A percentile compares a stretch with the other conserved stretches of the same genome.
Evolutionary conservation across 2,113 vertebrate genomes (phyloP).

Genomic region (Bombycilla garrulus): DNA sequence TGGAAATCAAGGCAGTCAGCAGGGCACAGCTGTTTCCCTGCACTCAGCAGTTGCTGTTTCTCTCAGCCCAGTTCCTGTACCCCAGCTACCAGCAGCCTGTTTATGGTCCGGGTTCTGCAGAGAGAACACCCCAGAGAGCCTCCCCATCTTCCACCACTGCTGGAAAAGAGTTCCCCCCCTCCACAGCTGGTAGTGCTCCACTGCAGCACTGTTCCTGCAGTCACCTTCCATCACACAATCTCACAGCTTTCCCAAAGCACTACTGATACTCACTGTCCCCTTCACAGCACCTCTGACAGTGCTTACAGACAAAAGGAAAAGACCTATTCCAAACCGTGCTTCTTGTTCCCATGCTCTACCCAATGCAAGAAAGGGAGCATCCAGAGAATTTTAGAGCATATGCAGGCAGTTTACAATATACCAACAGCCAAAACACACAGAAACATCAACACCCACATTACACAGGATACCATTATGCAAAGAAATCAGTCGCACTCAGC

Average conservation of each 20-base stretch:
- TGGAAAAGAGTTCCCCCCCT: background rate
- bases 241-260: background rate
- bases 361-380: background rate
- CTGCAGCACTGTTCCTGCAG: background rate
- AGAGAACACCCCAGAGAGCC: background rate
- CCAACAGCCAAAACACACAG: background rate
- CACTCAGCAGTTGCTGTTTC: background rate
- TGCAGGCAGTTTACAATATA: background rate
- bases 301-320: background rate
- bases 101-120: background rate
- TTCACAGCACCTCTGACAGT: background rate
- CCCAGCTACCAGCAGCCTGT: background rate
- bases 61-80: background rate
- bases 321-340: background rate
- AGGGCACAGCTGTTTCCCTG: background rate
- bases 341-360: background rate
- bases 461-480: background rate
- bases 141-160: background rate
- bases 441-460: background rate
- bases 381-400: background rate
- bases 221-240: background rate
- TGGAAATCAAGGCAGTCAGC: background rate
- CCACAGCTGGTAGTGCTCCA: background rate
- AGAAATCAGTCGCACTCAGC: background rate
- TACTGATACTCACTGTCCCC: background rate